Evolutionary conservation across 2,888 invertebrate species (phyloP), one percentile per base, ranked within the genome.

Genomic region (Atethmia centrago): DNA sequence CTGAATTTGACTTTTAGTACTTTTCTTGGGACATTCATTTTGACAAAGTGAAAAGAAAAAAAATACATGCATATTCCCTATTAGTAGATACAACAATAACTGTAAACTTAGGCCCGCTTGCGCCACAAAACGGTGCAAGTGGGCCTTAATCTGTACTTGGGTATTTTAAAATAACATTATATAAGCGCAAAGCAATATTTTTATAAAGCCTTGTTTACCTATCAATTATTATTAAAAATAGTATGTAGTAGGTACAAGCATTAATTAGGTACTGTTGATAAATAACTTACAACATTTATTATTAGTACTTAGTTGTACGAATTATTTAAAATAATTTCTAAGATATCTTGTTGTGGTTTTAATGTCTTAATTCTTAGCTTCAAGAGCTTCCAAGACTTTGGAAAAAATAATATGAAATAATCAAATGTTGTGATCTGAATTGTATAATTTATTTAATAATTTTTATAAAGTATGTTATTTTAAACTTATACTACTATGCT

Each of bases 381-480:
- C 36, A 55, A 40, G n/a, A 53, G 28, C 2, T 31, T 7, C 10
- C 10, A n/a, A 55, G 14, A 36, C 12, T 42, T 40, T 8, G 16
- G 8, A 40, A 9, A 47, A 40, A 53, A 36, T 25, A 28, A 31
- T 68, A 68, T 19, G 8, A 71, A 31, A 40, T n/a, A 80, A 80
- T 65, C 31, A 66, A 65, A 47, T 64, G 42, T 31, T 49, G 25
- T 67, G 56, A 81, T 78, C 79, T 68, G 75, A 71, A 67, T 73
- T 55, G 64, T 67, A 61, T 81, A 64, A 55, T 77, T 69, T 79
- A 74, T 77, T 80, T 21, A 19, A 36, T 74, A 36, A 28, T 68
- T 59, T 62, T 63, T 70, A 69, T 45, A n/a, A 56, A 55, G 12
- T 25, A 55, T 69, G 3, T 64, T 56, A 31, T 63, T n/a, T 25